Conservation (phyloP, 2,888 invertebrate genomes). For the Bugulina stolonifera region DNA sequence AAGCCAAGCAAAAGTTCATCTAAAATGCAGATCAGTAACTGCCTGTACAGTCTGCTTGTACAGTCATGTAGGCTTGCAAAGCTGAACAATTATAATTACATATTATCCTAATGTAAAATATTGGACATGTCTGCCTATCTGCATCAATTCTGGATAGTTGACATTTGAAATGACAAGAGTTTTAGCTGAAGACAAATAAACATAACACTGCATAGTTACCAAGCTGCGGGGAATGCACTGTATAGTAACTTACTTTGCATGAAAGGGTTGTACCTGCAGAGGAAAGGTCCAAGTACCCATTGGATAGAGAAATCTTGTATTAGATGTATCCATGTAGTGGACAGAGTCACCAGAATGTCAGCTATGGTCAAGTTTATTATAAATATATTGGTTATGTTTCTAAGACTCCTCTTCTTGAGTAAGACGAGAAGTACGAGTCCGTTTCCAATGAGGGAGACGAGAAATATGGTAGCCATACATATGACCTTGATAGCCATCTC, state of each 20-base stretch:
- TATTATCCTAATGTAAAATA: too few species aligned
- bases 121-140: too few species aligned
- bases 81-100: too few species aligned
- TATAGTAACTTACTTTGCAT: slow-evolving; percentile 15
- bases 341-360: slow-evolving; percentile 19
- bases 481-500: not conserved
- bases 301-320: not conserved
- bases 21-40: too few species aligned
- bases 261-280: slow-evolving; percentile 1
- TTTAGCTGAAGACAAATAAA: too few species aligned
- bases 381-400: slow-evolving; percentile 3
- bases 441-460: slow-evolving; percentile 11
- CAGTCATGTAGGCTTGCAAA: too few species aligned
- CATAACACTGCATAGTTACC: too few species aligned
- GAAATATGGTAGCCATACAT: not conserved
- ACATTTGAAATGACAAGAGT: too few species aligned
- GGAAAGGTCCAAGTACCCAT: slow-evolving; percentile 14
- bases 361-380: slow-evolving; percentile 21
- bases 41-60: too few species aligned
- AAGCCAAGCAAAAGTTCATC: too few species aligned
- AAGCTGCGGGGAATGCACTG: too few species aligned
- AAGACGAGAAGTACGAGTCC: not conserved
- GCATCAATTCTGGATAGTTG: too few species aligned
- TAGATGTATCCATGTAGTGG: slow-evolving; percentile 15
- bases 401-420: not conserved